A percentile compares a stretch with the other conserved stretches of the same genome.
Conservation (phyloP, 2,888 invertebrate species). For the Lysandra coridon region DNA sequence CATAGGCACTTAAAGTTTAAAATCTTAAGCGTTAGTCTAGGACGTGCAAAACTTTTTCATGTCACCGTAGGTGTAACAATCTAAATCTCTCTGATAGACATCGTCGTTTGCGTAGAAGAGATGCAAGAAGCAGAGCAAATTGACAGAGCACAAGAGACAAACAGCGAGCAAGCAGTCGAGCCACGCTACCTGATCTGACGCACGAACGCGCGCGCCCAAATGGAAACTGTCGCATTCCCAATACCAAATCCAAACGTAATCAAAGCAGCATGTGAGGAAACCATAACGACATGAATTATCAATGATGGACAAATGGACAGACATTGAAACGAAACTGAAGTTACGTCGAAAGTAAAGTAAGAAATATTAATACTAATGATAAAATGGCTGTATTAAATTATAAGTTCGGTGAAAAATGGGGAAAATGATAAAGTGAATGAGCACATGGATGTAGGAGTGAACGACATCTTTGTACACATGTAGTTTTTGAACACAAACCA, state of each 20-base stretch:
- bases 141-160: constrained; percentile 83
- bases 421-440: constrained; percentile 64
- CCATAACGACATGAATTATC: constrained; percentile 63
- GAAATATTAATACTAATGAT: not conserved
- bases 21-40: constrained; percentile 27
- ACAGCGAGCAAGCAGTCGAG: constrained; percentile 85
- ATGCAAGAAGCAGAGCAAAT: constrained; percentile 83
- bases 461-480: constrained; percentile 73
- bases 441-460: constrained; percentile 72
- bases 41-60: constrained; percentile 28
- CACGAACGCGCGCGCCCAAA: constrained; percentile 80
- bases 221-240: constrained; percentile 71
- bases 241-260: constrained; percentile 62
- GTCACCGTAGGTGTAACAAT: constrained; percentile 55
- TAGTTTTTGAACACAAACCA: constrained; percentile 70
- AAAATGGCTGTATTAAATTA: constrained; percentile 49
- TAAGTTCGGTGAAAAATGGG: constrained; percentile 70
- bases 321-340: constrained; percentile 30
- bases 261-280: constrained; percentile 78
- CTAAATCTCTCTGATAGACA: constrained; percentile 60
- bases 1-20: constrained; percentile 24
- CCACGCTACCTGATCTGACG: constrained; percentile 91
- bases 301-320: constrained; percentile 36
- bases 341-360: constrained; percentile 6
- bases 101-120: constrained; percentile 70